These are phyloP conservation scores for Erebia ligea DNA, from an alignment of 2,888 invertebrate species.

Conservation along the genomic window DNA sequence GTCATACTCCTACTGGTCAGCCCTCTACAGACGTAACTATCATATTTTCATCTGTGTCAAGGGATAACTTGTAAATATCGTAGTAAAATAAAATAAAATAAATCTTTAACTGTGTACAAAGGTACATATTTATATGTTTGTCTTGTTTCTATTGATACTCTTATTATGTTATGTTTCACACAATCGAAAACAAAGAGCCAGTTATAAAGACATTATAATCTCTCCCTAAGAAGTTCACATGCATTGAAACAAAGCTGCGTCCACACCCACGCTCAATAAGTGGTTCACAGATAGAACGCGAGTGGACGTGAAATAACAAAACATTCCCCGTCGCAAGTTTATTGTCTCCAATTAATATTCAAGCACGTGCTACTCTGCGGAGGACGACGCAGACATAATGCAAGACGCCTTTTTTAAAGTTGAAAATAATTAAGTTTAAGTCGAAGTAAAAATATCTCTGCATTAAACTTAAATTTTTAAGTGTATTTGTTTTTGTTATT, in stretches of 20 bases:
- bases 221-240: slow-evolving; percentile 25
- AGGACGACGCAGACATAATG: slow-evolving; percentile 32
- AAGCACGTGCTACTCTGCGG: slow-evolving; percentile 61
- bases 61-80: too few species aligned
- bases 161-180: neutral
- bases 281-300: slow-evolving; percentile 37
- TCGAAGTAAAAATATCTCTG: neutral
- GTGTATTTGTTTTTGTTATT: too few species aligned
- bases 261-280: slow-evolving; percentile 54
- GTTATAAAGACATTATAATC: slow-evolving; percentile 9
- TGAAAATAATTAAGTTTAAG: neutral
- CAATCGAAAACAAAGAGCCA: neutral
- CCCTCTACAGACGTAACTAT: too few species aligned
- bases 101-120: too few species aligned
- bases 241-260: slow-evolving; percentile 29
- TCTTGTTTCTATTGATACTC: too few species aligned
- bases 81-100: too few species aligned
- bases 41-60: too few species aligned
- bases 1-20: too few species aligned
- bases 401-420: slow-evolving; percentile 1
- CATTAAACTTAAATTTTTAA: too few species aligned
- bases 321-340: slow-evolving; percentile 46
- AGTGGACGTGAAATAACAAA: slow-evolving; percentile 36
- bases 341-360: slow-evolving; percentile 68
- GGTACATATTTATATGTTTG: too few species aligned